Evolutionary conservation across 2,888 invertebrate genomes (phyloP), one percentile per base, ranked within the genome.

Genomic region (Xestia sexstrigata): DNA sequence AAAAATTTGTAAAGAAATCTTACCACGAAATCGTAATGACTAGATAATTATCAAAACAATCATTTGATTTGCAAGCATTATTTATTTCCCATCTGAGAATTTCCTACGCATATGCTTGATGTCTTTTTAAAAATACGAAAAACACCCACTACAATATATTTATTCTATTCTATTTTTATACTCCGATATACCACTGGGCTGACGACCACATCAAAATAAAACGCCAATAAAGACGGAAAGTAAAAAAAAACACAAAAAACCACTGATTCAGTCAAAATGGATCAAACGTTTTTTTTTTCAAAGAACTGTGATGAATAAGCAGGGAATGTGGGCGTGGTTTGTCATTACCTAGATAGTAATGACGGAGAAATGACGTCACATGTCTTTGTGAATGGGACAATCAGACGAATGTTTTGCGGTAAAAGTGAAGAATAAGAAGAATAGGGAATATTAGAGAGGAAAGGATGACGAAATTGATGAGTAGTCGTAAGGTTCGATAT

Each of bases 311-410:
- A 58, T 81, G 85, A 83, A 45, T 68, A 26, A 52, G 49, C 35
- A 62, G 66, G 79, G 74, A 82, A 69, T 80, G 82, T 62, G 84
- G 84, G 82, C 58, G 85, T 72, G 82, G 74, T 69, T 39, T 23
- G 30, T 62, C 69, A 23, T 62, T 45, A 75, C 63, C 39, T 55
- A 66, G 52, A 20, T 13, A 67, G 60, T 68, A 30, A 39, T 87
- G 66, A 76, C 73, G 76, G 42, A 66, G 23, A 0, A 39, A n/a
- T 78, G 58, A 74, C 60, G 70, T 78, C 70, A 75, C 23, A 8
- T 17, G 8, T 52, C 15, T 2, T 17, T 45, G 23, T 70, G 60
- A 83, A 81, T 73, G 45, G n/a, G 60, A 74, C 0, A 52, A 78
- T 78, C n/a, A 52, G 11, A 35, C 7, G 17, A 63, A 13, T 55